Evolutionary conservation across 1,140 invertebrate species (phyloP).

Genomic region (Drosophila lowei): DNA sequence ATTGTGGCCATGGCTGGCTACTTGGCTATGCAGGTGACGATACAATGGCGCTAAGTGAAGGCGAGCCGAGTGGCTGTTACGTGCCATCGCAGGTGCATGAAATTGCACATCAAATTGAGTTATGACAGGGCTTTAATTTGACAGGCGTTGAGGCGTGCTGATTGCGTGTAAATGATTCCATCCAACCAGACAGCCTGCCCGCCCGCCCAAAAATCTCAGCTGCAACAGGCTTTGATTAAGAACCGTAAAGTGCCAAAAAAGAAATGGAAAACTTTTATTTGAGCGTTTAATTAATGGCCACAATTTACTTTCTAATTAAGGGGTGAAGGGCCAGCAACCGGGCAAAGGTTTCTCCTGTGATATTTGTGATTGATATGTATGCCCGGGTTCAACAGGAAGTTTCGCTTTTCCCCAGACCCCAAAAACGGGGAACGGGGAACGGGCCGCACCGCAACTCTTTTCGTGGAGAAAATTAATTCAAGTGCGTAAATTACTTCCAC

Average conservation of each 20-base stretch:
- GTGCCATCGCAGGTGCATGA: conserved; percentile 74
- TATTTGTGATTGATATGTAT: conserved; percentile 74
- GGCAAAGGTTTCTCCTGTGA: conserved; percentile 47
- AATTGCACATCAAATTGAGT: conserved; percentile 78
- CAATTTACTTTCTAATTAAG: conserved; percentile 75
- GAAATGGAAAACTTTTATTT: conserved; percentile 30
- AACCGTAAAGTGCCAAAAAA: conserved; percentile 26
- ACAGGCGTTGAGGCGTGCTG: conserved; percentile 39
- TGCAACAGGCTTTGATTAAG: conserved; percentile 39
- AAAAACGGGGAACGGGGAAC: not conserved
- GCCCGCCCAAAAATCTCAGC: conserved; percentile 24
- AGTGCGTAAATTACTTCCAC: conserved; percentile 71
- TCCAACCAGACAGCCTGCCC: not conserved
- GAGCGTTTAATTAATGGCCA: conserved; percentile 66
- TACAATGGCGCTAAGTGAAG: conserved; percentile 58
- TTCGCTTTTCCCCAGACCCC: conserved; percentile 21
- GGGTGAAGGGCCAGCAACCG: conserved; percentile 15
- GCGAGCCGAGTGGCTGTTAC: conserved; percentile 38
- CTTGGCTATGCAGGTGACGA: conserved; percentile 56
- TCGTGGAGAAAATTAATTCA: conserved; percentile 67
- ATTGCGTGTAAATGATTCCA: conserved; percentile 62
- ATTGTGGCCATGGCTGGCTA: conserved; percentile 38
- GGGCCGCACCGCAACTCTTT: conserved; percentile 53
- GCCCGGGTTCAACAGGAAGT: conserved; percentile 37
- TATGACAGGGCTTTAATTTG: conserved; percentile 58